Conservation (phyloP, 2,888 invertebrate genomes). For the Orthosia gracilis region DNA sequence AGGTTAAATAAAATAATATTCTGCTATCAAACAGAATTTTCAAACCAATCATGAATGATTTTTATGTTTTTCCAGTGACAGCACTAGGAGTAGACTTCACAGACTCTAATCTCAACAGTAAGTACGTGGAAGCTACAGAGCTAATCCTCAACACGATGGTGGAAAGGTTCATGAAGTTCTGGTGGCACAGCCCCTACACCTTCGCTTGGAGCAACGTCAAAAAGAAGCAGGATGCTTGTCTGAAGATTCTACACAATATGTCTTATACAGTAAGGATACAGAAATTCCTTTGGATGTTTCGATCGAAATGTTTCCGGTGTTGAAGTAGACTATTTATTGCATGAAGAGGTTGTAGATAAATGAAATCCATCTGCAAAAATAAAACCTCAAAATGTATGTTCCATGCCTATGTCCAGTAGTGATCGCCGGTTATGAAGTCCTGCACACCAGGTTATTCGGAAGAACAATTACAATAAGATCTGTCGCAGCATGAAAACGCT, state of each 20-base stretch:
- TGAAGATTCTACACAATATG: slow-evolving; percentile 81
- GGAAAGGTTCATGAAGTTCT: slow-evolving; percentile 81
- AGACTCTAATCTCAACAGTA: slow-evolving; percentile 76
- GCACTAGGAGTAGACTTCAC: slow-evolving; percentile 82
- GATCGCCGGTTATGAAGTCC: too few relatives aligned
- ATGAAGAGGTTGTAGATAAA: too few relatives aligned
- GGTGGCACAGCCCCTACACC: slow-evolving; percentile 76
- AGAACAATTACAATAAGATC: too few relatives aligned
- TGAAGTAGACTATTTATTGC: neutral
- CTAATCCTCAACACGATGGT: slow-evolving; percentile 78
- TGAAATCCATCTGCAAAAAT: too few relatives aligned
- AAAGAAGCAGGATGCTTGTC: slow-evolving; percentile 77
- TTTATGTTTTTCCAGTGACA: slow-evolving; percentile 73
- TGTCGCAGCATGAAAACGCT: too few relatives aligned
- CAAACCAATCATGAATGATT: too few relatives aligned
- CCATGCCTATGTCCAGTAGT: too few relatives aligned
- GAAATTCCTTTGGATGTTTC: neutral
- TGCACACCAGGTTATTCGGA: too few relatives aligned
- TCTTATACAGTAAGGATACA: slow-evolving; percentile 75
- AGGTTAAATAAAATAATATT: too few relatives aligned
- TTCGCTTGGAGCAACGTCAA: slow-evolving; percentile 78
- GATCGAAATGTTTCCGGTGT: neutral
- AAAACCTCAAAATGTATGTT: too few relatives aligned
- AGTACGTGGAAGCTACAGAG: slow-evolving; percentile 81
- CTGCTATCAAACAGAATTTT: too few relatives aligned